phyloP scores from a whole-genome alignment of 2,113 vertebrate genomes.

The Cervus canadensis region DNA sequence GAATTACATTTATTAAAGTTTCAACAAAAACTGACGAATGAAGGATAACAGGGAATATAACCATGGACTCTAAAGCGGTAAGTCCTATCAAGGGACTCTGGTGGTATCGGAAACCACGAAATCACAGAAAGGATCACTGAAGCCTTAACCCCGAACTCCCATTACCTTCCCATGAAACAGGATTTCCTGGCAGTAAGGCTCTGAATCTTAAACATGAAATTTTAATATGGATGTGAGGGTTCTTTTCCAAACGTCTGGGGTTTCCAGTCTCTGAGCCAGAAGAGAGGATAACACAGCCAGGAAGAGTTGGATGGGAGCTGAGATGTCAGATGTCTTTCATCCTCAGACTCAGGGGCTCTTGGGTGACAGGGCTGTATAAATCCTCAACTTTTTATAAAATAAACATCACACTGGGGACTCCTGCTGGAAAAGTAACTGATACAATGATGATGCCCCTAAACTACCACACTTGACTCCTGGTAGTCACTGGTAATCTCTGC shows the following conservation, averaged over 20 bases:
- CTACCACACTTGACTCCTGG: neutral
- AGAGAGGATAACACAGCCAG: neutral
- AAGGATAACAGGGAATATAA: conserved; percentile 30
- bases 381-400: neutral
- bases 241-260: neutral
- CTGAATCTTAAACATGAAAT: neutral
- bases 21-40: conserved; percentile 18
- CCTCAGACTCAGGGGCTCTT: neutral
- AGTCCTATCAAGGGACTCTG: neutral
- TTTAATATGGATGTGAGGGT: neutral
- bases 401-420: neutral
- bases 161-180: neutral
- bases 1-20: conserved; percentile 37
- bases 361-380: neutral
- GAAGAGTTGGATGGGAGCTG: neutral
- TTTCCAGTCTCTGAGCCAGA: neutral
- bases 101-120: neutral
- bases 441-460: neutral
- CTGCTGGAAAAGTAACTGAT: neutral
- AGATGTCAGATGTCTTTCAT: neutral
- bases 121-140: neutral
- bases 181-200: neutral
- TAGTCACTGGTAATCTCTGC: neutral
- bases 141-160: neutral
- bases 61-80: neutral